Evolutionary conservation across 1,140 invertebrate genomes (phyloP).

Genomic region (Elymnias hypermnestra): DNA sequence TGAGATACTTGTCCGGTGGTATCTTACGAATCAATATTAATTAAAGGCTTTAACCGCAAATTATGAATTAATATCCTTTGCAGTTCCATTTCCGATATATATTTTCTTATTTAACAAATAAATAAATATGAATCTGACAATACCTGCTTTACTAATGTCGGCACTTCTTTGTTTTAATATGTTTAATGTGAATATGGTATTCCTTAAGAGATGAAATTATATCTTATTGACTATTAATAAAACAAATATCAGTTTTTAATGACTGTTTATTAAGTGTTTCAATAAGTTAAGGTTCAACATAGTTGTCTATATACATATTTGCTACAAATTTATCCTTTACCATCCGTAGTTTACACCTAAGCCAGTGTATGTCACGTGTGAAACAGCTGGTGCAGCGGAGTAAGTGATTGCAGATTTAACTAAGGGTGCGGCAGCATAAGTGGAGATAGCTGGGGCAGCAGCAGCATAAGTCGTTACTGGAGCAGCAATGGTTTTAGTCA

Average conservation of each 20-base stretch:
- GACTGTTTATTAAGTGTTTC: constrained; percentile 12
- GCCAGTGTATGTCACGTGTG: constrained; percentile 41
- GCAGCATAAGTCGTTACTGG: constrained; percentile 20
- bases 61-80: no score
- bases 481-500: constrained; percentile 24
- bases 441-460: constrained; percentile 25
- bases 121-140: no score
- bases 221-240: no score
- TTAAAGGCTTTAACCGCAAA: no score
- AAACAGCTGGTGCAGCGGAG: constrained; percentile 42
- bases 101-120: no score
- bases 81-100: no score
- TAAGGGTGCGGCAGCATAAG: constrained; percentile 22
- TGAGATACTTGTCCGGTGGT: no score
- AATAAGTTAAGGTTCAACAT: constrained; percentile 17
- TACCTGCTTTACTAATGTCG: no score
- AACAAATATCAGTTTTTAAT: background rate
- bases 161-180: no score
- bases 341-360: constrained; percentile 43
- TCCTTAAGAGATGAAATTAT: no score
- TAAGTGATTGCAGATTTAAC: constrained; percentile 31
- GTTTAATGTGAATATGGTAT: no score
- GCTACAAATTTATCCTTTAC: constrained; percentile 22
- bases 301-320: constrained; percentile 8
- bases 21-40: no score